phyloP scores from a whole-genome alignment of 2,113 vertebrate species.

The Microtus oregoni region DNA sequence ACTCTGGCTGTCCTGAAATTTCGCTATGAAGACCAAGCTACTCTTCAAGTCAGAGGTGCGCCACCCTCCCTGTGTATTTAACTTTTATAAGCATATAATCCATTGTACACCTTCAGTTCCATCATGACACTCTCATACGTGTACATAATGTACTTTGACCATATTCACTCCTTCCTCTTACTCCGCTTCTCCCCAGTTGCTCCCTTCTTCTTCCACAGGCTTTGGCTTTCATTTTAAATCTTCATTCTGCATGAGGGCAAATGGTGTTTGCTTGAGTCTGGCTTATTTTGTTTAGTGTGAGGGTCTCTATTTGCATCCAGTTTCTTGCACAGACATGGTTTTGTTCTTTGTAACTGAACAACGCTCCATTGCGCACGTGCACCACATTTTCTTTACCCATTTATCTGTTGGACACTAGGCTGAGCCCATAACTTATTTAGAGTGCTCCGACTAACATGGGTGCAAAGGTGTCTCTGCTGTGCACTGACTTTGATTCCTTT shows the following conservation, averaged over 20 bases:
- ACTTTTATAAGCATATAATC: neutral
- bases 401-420: neutral
- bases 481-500: neutral
- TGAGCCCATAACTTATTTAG: neutral
- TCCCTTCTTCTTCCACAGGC: neutral
- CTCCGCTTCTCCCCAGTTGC: too few species aligned
- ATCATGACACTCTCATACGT: neutral
- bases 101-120: neutral
- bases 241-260: neutral
- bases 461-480: neutral
- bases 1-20: neutral
- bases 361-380: too few species aligned
- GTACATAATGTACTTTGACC: neutral
- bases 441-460: neutral
- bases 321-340: neutral
- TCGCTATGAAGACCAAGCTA: neutral
- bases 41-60: neutral
- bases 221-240: neutral
- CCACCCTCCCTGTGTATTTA: neutral
- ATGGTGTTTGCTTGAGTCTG: neutral
- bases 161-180: neutral
- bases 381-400: neutral
- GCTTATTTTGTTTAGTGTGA: neutral
- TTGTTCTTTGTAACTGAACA: neutral
- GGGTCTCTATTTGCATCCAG: neutral